Evolutionary conservation across 37 sponge, comb jelly and placozoan genomes (phyloP).

Genomic region (Chondrosia reniformis): DNA sequence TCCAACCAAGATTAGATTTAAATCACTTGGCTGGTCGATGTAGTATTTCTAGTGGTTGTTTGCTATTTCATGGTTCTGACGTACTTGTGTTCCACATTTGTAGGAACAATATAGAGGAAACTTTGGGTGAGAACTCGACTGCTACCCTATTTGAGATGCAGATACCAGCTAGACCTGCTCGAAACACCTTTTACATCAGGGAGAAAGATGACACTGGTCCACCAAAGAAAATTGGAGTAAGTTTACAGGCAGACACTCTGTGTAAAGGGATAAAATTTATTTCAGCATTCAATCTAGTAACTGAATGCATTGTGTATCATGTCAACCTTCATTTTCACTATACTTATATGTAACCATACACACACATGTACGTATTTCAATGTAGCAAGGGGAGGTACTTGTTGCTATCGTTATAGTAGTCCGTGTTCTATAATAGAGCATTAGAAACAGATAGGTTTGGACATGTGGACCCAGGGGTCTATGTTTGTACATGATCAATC

Average conservation of each 20-base stretch:
- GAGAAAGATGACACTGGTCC: conserved; percentile 26
- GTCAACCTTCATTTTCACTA: background rate
- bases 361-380: background rate
- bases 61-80: too few species aligned
- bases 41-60: too few species aligned
- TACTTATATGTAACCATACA: background rate
- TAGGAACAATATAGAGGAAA: conserved; percentile 2
- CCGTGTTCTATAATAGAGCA: background rate
- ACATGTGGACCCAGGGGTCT: background rate
- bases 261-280: background rate
- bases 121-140: conserved; percentile 45
- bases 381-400: background rate
- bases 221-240: conserved; percentile 16
- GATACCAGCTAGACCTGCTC: conserved; percentile 45
- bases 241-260: background rate
- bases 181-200: conserved; percentile 24
- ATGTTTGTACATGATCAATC: background rate
- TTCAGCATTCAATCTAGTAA: background rate
- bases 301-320: background rate
- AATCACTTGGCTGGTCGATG: too few species aligned
- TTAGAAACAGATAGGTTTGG: background rate
- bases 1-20: too few species aligned
- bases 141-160: conserved; percentile 71
- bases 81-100: background rate
- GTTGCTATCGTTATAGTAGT: too few species aligned